Conservation (phyloP, 2,888 invertebrate species). For the Drosophila kanekoi region DNA sequence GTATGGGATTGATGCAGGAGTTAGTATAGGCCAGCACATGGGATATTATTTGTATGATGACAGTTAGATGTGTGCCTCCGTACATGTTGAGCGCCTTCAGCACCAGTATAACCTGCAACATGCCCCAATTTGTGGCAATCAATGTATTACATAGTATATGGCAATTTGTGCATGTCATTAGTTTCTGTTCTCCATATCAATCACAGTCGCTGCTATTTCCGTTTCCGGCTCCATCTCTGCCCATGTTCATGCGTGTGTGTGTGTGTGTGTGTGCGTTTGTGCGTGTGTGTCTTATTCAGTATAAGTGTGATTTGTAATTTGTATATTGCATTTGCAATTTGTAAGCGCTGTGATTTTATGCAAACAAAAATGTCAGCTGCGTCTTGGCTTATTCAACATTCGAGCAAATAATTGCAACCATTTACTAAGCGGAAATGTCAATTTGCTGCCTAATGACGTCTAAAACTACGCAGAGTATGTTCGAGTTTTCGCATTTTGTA, state of each 20-base stretch:
- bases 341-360: slow-evolving; percentile 51
- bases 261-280: slow-evolving; percentile 4
- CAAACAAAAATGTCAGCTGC: slow-evolving; percentile 42
- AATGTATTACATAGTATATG: slow-evolving; percentile 5
- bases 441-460: slow-evolving; percentile 50
- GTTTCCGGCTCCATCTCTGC: neutral
- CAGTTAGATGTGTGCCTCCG: slow-evolving; percentile 89
- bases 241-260: neutral
- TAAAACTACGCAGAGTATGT: slow-evolving; percentile 5
- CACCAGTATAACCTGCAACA: slow-evolving; percentile 91
- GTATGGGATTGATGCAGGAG: slow-evolving; percentile 96
- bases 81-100: slow-evolving; percentile 91
- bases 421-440: slow-evolving; percentile 62
- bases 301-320: slow-evolving; percentile 11
- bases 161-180: slow-evolving; percentile 6
- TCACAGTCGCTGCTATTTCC: slow-evolving; percentile 24
- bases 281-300: slow-evolving; percentile 8
- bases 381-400: slow-evolving; percentile 32
- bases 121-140: slow-evolving; percentile 5
- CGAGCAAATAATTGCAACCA: slow-evolving; percentile 49
- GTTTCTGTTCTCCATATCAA: slow-evolving; percentile 5
- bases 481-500: slow-evolving; percentile 8
- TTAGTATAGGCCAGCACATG: slow-evolving; percentile 96
- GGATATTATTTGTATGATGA: slow-evolving; percentile 91
- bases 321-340: slow-evolving; percentile 62